Evolutionary conservation across 1,140 invertebrate species (phyloP).

Genomic region (Notospermus geniculatus): DNA sequence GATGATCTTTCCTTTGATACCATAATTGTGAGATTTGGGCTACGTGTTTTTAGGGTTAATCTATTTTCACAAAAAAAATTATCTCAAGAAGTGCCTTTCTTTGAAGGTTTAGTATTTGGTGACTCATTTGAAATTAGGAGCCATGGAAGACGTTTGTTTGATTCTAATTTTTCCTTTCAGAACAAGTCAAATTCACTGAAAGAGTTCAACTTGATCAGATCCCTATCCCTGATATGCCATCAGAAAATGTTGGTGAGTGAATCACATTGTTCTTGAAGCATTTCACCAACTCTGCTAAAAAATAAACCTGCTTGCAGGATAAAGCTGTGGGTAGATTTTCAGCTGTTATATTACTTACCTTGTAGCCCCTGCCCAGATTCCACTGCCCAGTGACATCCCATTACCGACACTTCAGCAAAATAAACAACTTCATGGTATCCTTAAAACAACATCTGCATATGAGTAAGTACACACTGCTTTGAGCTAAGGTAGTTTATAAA

Average conservation of each 20-base stretch:
- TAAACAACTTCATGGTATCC: constrained; percentile 62
- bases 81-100: too few relatives aligned
- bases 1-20: constrained; percentile 3
- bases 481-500: not conserved
- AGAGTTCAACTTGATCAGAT: constrained; percentile 96
- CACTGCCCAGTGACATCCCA: constrained; percentile 70
- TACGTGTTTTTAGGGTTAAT: too few relatives aligned
- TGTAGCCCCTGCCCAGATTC: constrained; percentile 69
- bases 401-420: constrained; percentile 51
- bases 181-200: constrained; percentile 89
- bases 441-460: constrained; percentile 67
- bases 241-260: constrained; percentile 21
- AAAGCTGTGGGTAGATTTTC: too few relatives aligned
- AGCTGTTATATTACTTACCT: constrained; percentile 14
- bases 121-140: too few relatives aligned
- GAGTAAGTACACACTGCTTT: constrained; percentile 35
- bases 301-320: too few relatives aligned
- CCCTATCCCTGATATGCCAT: constrained; percentile 72
- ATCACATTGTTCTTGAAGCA: not conserved
- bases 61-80: too few relatives aligned
- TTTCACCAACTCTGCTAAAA: too few relatives aligned
- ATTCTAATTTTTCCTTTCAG: constrained; percentile 50
- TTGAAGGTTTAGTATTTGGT: too few relatives aligned
- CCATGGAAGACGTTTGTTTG: constrained; percentile 10
- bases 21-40: too few relatives aligned